These are phyloP conservation scores for Diachasma alloeum DNA, from an alignment of 1,140 invertebrate genomes.

Conservation along the genomic window DNA sequence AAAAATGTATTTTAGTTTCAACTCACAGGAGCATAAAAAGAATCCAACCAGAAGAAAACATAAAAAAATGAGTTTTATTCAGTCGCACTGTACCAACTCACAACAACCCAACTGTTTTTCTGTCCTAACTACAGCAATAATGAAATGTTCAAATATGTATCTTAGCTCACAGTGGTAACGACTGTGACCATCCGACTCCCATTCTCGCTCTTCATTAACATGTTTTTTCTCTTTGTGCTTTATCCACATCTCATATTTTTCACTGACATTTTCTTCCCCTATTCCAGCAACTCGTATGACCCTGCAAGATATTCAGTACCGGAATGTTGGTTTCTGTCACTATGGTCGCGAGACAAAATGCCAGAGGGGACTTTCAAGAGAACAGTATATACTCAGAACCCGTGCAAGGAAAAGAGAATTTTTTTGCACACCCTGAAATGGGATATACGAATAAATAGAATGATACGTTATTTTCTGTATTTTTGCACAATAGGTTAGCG, in stretches of 20 bases:
- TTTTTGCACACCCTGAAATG: neutral
- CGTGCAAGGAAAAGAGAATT: neutral
- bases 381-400: neutral
- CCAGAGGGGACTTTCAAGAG: neutral
- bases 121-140: no score
- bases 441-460: neutral
- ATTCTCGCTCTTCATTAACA: conserved; percentile 25
- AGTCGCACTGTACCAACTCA: no score
- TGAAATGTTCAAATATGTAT: neutral
- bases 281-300: neutral
- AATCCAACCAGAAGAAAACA: no score
- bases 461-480: neutral
- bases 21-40: no score
- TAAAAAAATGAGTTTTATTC: no score
- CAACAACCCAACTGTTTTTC: no score
- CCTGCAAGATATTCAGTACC: neutral
- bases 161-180: neutral
- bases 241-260: conserved; percentile 33
- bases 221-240: neutral
- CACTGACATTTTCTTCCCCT: conserved; percentile 14
- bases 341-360: neutral
- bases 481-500: neutral
- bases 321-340: neutral
- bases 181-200: neutral
- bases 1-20: no score